These are phyloP conservation scores for Plemyria rubiginata DNA, from an alignment of 2,888 invertebrate genomes.

Conservation along the genomic window DNA sequence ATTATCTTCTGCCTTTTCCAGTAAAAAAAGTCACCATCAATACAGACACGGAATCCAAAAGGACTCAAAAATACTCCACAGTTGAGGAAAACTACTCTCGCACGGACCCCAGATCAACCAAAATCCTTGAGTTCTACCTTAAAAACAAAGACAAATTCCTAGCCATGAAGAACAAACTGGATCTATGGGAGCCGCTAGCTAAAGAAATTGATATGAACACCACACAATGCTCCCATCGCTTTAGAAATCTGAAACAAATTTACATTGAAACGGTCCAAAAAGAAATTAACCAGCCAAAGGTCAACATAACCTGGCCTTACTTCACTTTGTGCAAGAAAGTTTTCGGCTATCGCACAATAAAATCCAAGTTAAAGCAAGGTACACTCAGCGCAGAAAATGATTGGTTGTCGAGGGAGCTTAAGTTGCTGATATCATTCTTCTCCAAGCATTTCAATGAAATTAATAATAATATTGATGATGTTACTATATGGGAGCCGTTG, in stretches of 20 bases:
- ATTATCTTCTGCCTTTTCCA: constrained; percentile 45
- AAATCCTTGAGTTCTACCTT: constrained; percentile 72
- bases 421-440: constrained; percentile 64
- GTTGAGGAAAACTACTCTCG: constrained; percentile 39
- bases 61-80: constrained; percentile 47
- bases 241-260: constrained; percentile 71
- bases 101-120: constrained; percentile 64
- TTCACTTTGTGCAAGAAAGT: constrained; percentile 75
- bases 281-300: constrained; percentile 73
- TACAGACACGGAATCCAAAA: constrained; percentile 50
- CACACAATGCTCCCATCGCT: constrained; percentile 70
- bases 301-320: constrained; percentile 75
- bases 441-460: constrained; percentile 59
- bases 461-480: constrained; percentile 52
- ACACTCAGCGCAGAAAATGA: constrained; percentile 59
- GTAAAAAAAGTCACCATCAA: constrained; percentile 64
- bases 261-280: constrained; percentile 69
- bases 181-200: constrained; percentile 64
- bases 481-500: constrained; percentile 56
- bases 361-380: constrained; percentile 65
- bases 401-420: constrained; percentile 71
- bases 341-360: constrained; percentile 72
- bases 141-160: constrained; percentile 72
- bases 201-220: constrained; percentile 64
- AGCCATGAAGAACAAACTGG: constrained; percentile 55